Evolutionary conservation across 2,797 vertebrate genomes (phyloP).

Genomic region (Lepidocolaptes lacrymiger): DNA sequence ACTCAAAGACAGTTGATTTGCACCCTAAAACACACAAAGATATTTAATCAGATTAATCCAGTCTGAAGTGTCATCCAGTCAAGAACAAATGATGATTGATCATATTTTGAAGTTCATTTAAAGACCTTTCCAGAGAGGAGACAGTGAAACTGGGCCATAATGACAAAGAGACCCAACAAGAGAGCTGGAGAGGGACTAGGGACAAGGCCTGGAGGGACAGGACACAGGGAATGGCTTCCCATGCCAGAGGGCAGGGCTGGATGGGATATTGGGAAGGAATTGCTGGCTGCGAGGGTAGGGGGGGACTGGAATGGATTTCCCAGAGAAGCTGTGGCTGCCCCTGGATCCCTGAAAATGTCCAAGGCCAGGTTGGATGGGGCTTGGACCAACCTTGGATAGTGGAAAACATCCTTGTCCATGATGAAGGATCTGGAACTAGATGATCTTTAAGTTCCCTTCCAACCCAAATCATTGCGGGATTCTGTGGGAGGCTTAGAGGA

Average conservation of each 20-base stretch:
- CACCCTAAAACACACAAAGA: neutral
- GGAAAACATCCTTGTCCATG: neutral
- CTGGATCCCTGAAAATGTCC: neutral
- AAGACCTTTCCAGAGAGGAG: neutral
- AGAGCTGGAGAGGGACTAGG: neutral
- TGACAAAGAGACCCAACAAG: neutral
- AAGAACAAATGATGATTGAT: neutral
- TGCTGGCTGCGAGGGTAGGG: neutral
- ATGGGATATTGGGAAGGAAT: neutral
- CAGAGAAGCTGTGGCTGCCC: neutral
- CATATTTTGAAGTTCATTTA: neutral
- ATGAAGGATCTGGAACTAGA: neutral
- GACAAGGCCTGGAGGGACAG: neutral
- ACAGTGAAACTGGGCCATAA: fast-evolving
- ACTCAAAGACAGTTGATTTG: neutral
- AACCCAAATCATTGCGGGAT: neutral
- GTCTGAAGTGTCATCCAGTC: too few species aligned
- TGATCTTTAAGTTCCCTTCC: neutral
- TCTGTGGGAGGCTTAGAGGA: neutral
- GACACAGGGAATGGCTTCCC: neutral
- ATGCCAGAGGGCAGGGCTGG: neutral
- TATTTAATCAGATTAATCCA: neutral
- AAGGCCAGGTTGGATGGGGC: fast-evolving
- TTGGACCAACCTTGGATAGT: fast-evolving
- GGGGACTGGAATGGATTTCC: fast-evolving